Evolutionary conservation across 2,113 vertebrate genomes (phyloP), one percentile per base, ranked within the genome.

Genomic region (Siniperca knerii): DNA sequence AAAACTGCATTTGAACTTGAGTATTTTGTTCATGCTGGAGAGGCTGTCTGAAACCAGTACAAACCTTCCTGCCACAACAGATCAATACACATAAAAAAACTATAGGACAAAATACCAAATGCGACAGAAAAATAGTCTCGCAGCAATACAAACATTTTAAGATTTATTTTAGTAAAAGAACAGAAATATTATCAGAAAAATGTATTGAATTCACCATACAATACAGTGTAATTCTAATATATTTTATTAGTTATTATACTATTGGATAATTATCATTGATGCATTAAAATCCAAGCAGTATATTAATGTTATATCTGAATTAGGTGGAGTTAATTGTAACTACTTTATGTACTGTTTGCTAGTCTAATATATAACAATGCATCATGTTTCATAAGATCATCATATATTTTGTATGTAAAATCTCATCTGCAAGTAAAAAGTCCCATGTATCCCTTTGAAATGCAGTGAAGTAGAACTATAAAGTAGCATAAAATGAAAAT

Each of bases 51-150:
- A 46, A 46, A 48, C 70, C 8, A 1, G 65, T 35, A 21, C 40
- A 69, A 57, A 58, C 25, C 20, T 21, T 40, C 18, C 29, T 52
- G 42, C 8, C 25, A 60, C 29, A 40, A 37, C 9, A 37, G 25
- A 82, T 61, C 71, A 35, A 68, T 68, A 46, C 55, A 61, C n/a
- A 54, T 25, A 44, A 66, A 48, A 21, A 29, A 15, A 37, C 20
- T 29, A 15, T 12, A 10, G 71, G 40, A 74, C 9, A 58, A 21
- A 16, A 6, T 37, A 25, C 8, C 52, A 61, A 25, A 37, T 37
- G 35, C 3, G 5, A 37, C 35, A 37, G 35, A 37, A 37, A 37
- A 37, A 37, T 37, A 37, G 35, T 37, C 35, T 37, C 2, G 35
- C 35, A 37, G 5, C 35, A 37, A 37, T 37, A 37, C 35, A 37